These are phyloP conservation scores for Smithornis capensis DNA, from an alignment of 2,113 vertebrate species.

Conservation along the genomic window DNA sequence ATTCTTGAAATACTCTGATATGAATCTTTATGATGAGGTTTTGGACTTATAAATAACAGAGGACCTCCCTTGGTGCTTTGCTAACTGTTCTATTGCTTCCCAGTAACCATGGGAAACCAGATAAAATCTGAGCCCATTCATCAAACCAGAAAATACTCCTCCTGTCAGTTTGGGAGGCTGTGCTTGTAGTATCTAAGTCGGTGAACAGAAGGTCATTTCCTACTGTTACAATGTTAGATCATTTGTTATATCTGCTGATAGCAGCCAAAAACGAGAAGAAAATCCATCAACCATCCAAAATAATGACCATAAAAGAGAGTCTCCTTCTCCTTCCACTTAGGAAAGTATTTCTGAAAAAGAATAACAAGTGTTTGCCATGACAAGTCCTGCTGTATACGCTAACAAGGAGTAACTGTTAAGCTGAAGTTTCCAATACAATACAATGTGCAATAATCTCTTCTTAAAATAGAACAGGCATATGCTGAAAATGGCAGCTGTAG, in stretches of 20 bases:
- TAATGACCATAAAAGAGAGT: background rate
- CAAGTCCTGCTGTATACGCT: background rate
- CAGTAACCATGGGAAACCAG: conserved; percentile 48
- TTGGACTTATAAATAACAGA: conserved; percentile 14
- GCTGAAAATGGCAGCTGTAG: background rate
- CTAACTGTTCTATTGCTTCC: background rate
- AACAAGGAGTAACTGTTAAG: background rate
- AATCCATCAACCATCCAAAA: background rate
- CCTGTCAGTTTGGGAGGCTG: background rate
- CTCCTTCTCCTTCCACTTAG: background rate
- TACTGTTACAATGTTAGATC: background rate
- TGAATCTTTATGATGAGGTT: conserved; percentile 2
- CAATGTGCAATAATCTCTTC: background rate
- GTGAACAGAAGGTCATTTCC: background rate
- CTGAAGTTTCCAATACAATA: background rate
- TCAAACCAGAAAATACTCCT: conserved; percentile 25
- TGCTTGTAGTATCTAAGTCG: background rate
- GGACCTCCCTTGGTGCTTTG: background rate
- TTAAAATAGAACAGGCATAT: background rate
- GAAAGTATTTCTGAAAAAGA: background rate
- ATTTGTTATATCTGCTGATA: background rate
- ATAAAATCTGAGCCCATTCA: conserved; percentile 37
- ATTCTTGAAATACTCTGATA: background rate
- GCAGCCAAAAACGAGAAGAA: background rate
- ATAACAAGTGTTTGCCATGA: background rate